Conservation (phyloP, 2,888 invertebrate species). For the Heteromurus nitidus region DNA sequence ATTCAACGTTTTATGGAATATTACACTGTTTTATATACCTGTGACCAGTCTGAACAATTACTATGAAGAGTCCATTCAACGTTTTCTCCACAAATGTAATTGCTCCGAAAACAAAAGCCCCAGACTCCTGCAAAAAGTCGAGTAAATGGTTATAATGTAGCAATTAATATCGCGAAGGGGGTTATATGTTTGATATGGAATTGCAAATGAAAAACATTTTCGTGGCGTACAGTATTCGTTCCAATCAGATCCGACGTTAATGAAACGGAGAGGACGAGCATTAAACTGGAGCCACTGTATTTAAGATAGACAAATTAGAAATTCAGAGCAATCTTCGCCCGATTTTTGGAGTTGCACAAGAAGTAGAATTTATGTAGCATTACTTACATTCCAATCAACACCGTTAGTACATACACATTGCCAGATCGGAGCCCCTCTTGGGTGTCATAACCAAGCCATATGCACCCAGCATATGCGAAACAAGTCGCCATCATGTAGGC, state of each 20-base stretch:
- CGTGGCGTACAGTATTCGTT: constrained; percentile 68
- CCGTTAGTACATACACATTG: constrained; percentile 71
- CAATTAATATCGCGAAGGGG: neutral
- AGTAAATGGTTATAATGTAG: neutral
- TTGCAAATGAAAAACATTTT: neutral
- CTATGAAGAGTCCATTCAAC: constrained; percentile 62
- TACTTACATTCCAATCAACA: constrained; percentile 71
- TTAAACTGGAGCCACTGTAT: constrained; percentile 53
- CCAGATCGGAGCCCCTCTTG: constrained; percentile 60
- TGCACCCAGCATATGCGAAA: constrained; percentile 64
- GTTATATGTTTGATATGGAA: neutral
- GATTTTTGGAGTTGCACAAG: neutral
- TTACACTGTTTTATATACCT: constrained; percentile 41
- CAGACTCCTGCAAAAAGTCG: constrained; percentile 52
- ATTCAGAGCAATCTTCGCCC: neutral
- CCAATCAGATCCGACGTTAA: constrained; percentile 74
- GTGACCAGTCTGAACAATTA: constrained; percentile 62
- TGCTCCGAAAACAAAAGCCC: constrained; percentile 65
- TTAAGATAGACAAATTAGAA: neutral
- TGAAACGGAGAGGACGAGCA: constrained; percentile 72
- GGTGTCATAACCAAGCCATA: constrained; percentile 67
- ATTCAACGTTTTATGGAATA: neutral
- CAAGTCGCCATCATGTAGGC: constrained; percentile 72
- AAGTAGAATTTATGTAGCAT: neutral
- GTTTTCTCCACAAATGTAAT: constrained; percentile 63